Evolutionary conservation across 2,113 vertebrate species (phyloP), one percentile per base, ranked within the genome.

Genomic region (Egretta garzetta): DNA sequence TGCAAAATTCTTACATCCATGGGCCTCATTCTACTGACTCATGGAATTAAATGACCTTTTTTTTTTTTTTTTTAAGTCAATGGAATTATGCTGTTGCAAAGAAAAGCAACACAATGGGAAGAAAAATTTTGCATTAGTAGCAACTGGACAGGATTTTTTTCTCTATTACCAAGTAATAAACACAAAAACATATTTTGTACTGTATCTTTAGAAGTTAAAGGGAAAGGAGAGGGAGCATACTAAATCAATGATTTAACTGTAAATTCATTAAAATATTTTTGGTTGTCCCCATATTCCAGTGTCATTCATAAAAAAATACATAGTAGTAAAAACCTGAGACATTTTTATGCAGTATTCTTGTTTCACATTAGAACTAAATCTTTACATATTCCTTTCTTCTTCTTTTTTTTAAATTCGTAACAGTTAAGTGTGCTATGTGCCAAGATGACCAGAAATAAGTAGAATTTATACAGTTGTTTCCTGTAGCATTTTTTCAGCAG

Each of bases 91-190:
- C 52, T 89, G n/a, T 74, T 92, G 56, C 55, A 72, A 80, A 80
- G n/a, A 86, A 89, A 93, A 89, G 56, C 85, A 88, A 13, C 39
- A 37, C 16, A 94, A 30, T 62, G 32, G 32, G 32, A 83, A 88
- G 39, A 79, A 77, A 79, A 74, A 49, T 90, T 95, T 96, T 94
- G 83, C 39, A 3, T 83, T 86, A 86, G 27, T 94, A 88, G 95
- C 88, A 60, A 91, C 91, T 93, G 68, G 33, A 76, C 89, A 93
- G 96, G 95, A 93, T 96, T 93, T 96, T 93, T 93, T 95, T 94
- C 82, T 96, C 89, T 98, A 97, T 96, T 97, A 97, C 95, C 95
- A 93, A 96, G 79, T 94, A 96, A 95, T 94, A 97, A 94, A 63
- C 52, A 66, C 73, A 47, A 75, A 96, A 86, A 50, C 15, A 33